phyloP scores from a whole-genome alignment of 2,888 invertebrate genomes.

The Cylindroiulus punctatus region DNA sequence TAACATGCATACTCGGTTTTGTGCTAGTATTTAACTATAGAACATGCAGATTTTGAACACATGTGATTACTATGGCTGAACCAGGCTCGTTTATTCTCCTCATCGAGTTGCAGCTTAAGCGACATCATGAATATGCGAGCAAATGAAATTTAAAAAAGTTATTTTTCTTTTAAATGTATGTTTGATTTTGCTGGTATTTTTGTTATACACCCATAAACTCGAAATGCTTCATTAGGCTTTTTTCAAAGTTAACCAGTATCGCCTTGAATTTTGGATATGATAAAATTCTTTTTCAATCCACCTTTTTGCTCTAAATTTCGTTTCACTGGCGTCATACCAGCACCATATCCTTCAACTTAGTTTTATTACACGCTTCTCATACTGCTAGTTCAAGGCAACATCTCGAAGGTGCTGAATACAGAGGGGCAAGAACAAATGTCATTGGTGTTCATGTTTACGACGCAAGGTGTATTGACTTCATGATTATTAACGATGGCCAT shows the following conservation, averaged over 20 bases:
- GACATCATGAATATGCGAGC: neutral
- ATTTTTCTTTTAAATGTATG: neutral
- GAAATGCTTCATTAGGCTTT: neutral
- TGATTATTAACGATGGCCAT: slow-evolving; percentile 12
- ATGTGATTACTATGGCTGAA: too few species aligned
- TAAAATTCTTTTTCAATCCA: neutral
- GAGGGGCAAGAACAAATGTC: neutral
- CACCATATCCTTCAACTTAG: neutral
- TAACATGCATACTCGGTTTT: too few species aligned
- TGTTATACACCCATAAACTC: neutral
- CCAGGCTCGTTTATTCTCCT: too few species aligned
- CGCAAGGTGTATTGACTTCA: slow-evolving; percentile 17
- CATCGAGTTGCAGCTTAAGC: too few species aligned
- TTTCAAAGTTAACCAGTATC: neutral
- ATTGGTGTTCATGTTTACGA: slow-evolving; percentile 13
- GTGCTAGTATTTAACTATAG: too few species aligned
- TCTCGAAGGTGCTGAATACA: neutral
- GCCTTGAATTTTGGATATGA: neutral
- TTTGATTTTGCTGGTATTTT: neutral
- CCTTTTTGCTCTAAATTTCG: neutral
- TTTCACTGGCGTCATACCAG: neutral
- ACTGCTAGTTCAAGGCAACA: neutral
- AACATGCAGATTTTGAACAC: too few species aligned
- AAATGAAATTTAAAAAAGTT: neutral
- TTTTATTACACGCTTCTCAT: neutral